phyloP scores from a whole-genome alignment of 2,888 invertebrate species.

The Cephus runcator region DNA sequence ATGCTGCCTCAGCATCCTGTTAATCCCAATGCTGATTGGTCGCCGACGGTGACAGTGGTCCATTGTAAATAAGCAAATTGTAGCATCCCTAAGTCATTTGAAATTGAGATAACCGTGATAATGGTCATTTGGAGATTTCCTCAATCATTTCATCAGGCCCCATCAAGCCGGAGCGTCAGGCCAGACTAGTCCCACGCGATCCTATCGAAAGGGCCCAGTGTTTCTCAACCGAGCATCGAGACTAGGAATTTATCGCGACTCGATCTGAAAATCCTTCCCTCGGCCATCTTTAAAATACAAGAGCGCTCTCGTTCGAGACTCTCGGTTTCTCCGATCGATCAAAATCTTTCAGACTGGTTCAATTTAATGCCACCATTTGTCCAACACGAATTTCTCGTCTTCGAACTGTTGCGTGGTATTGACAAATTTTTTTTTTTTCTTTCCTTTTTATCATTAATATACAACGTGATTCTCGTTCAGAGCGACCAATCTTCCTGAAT shows the following conservation, averaged over 20 bases:
- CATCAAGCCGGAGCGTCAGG: constrained; percentile 28
- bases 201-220: constrained; percentile 29
- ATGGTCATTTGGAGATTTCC: constrained; percentile 48
- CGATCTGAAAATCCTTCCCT: background rate
- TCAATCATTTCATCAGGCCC: constrained; percentile 53
- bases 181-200: constrained; percentile 47
- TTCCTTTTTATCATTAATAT: background rate
- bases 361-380: background rate
- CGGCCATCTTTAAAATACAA: background rate
- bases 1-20: background rate
- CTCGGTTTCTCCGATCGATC: background rate
- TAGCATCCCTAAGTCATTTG: constrained; percentile 10
- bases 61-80: constrained; percentile 13
- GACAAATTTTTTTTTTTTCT: background rate
- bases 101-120: constrained; percentile 37
- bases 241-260: background rate
- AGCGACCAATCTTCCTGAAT: background rate
- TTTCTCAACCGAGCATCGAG: background rate
- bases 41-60: background rate
- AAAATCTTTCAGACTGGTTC: background rate
- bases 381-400: background rate
- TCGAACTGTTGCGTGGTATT: background rate
- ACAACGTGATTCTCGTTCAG: background rate
- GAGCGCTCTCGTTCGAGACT: background rate
- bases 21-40: background rate